Percentiles rank a stretch among this genome's conserved stretches.
These are phyloP conservation scores for Odontocerum albicorne DNA, from an alignment of 2,888 invertebrate species.

Conservation along the genomic window DNA sequence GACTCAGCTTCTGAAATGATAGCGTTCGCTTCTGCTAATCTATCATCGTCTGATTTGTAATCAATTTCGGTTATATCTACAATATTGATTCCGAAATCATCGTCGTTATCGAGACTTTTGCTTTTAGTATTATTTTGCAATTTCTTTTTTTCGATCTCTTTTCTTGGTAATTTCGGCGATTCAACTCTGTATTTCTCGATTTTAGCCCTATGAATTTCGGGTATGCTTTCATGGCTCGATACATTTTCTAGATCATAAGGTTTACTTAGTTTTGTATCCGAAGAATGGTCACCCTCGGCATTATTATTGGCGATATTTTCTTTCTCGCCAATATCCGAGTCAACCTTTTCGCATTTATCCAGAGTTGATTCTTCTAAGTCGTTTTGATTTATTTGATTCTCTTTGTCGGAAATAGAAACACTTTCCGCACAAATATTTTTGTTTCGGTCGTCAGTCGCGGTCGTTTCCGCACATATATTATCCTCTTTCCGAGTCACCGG, in stretches of 20 bases:
- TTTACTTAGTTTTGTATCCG: too few species aligned
- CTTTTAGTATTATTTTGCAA: conserved; percentile 47
- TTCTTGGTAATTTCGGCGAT: conserved; percentile 45
- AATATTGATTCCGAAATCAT: conserved; percentile 46
- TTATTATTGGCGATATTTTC: too few species aligned
- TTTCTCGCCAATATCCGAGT: too few species aligned
- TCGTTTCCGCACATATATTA: neutral
- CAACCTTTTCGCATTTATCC: neutral
- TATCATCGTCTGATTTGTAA: conserved; percentile 41
- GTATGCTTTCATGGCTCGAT: conserved; percentile 27
- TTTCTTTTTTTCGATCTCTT: conserved; percentile 42
- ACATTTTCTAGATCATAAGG: too few species aligned
- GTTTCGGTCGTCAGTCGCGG: neutral
- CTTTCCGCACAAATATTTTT: conserved; percentile 12
- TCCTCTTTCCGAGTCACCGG: neutral
- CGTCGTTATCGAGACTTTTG: conserved; percentile 55
- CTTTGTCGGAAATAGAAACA: neutral
- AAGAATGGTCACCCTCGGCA: too few species aligned
- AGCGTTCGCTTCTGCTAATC: conserved; percentile 52
- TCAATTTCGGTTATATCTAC: conserved; percentile 47
- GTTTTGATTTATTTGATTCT: neutral
- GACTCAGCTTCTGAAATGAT: conserved; percentile 67
- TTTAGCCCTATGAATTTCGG: conserved; percentile 47
- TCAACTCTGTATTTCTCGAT: conserved; percentile 51
- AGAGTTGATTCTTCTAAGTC: neutral